Conservation (phyloP, 2,888 invertebrate genomes). For the Cerastoderma edule region DNA sequence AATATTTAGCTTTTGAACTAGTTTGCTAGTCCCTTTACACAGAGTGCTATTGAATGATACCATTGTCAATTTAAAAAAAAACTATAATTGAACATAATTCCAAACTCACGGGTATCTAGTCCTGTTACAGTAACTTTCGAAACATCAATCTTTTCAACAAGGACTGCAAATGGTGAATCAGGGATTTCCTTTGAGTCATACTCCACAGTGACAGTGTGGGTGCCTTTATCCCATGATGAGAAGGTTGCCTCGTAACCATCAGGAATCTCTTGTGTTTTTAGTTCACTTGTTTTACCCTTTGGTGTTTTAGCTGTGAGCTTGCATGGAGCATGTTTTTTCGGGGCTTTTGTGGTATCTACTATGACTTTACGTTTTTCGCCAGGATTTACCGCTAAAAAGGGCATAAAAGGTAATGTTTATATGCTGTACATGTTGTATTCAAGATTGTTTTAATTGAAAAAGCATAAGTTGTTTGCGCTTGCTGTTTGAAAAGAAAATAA, state of each 20-base stretch:
- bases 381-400: conserved; percentile 54
- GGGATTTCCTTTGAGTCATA: conserved; percentile 83
- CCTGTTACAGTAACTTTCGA: conserved; percentile 94
- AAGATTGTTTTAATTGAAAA: not conserved
- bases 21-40: too few species aligned
- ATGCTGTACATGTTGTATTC: not conserved
- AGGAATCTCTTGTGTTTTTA: conserved; percentile 91
- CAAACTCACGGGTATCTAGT: conserved; percentile 92
- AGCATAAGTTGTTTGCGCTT: conserved; percentile 12
- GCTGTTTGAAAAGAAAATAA: not conserved
- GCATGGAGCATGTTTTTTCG: conserved; percentile 63
- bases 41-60: too few species aligned
- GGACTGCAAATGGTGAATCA: conserved; percentile 82
- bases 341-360: conserved; percentile 62
- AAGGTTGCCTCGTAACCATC: conserved; percentile 86
- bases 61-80: too few species aligned
- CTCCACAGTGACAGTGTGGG: conserved; percentile 81
- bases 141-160: conserved; percentile 87
- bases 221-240: conserved; percentile 80
- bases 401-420: not conserved
- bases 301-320: conserved; percentile 75
- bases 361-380: conserved; percentile 60
- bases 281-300: conserved; percentile 86
- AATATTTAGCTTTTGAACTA: too few species aligned
- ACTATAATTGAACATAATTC: too few species aligned